Evolutionary conservation across 2,888 invertebrate genomes (phyloP), one percentile per base, ranked within the genome.

Genomic region (Hirtodrosophila confusa): DNA sequence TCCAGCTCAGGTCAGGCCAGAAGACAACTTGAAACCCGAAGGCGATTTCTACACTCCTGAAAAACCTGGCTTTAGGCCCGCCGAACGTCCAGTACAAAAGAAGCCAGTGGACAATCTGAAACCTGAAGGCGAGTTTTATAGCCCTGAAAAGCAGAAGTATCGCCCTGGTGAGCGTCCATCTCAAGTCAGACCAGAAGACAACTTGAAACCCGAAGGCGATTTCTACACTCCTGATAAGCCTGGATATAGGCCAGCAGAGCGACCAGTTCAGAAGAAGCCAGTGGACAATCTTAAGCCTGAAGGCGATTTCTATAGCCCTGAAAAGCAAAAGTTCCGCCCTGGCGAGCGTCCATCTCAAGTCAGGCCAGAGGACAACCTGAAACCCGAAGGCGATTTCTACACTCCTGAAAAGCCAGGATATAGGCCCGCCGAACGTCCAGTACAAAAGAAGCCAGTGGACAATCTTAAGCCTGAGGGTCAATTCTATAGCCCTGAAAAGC

Each of bases 61-160:
- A 37, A 90, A 90, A 27, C 90, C 91, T 2, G 74, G 90, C 33
- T 93, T 91, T 83, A 86, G 84, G 6, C 92, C 93, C 8, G 79
- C 80, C 3, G 84, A 83, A 33, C 54, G 80, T 5, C 88, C 86
- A 4, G 79, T 90, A 10, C 89, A 90, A 31, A 91, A 87, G 0
- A 92, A 89, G 56, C 92, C 91, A 0, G 74, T 82, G 24, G 94
- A 94, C 66, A 94, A 94, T 74, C 79, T 94, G 0, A 90, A 90
- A 43, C 93, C 94, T 0, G 94, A 94, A 77, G 43, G 94, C 1
- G 92, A 93, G 0, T 93, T 93, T 80, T 92, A 93, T 67, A 78
- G 89, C 8, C 93, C 93, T 0, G 90, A 90, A 37, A 90, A 90
- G 33, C 90, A 91, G 2, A 75, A 90, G 35, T 93, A 91, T 82